Evolutionary conservation across 2,888 invertebrate species (phyloP).

Genomic region (Aspidiotus rigidus): DNA sequence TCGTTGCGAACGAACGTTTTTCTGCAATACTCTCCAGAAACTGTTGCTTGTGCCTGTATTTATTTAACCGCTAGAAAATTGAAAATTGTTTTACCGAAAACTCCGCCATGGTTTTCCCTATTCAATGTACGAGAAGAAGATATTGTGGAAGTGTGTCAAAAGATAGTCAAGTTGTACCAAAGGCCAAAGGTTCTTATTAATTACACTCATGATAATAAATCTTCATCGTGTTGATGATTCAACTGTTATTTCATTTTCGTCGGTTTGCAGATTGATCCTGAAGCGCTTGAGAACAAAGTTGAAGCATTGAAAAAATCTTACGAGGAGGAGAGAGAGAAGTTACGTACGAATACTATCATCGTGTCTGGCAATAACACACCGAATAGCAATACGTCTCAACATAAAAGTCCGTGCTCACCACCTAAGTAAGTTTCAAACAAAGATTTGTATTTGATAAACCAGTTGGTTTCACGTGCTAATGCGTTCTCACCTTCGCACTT

Average conservation of each 20-base stretch:
- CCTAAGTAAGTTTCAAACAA: constrained; percentile 23
- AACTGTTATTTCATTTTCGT: background rate
- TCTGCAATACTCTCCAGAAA: constrained; percentile 89
- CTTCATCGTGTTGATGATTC: background rate
- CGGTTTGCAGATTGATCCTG: constrained; percentile 14
- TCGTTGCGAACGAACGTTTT: constrained; percentile 94
- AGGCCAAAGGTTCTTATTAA: constrained; percentile 61
- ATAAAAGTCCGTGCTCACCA: constrained; percentile 14
- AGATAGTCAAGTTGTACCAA: constrained; percentile 74
- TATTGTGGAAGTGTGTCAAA: constrained; percentile 71
- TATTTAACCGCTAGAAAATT: constrained; percentile 85
- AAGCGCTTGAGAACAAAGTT: constrained; percentile 19
- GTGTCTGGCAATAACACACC: constrained; percentile 30
- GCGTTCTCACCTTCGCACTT: background rate
- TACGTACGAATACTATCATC: background rate
- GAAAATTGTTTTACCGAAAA: constrained; percentile 72
- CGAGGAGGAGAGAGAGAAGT: constrained; percentile 23
- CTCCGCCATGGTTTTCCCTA: constrained; percentile 80
- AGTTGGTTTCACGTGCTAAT: background rate
- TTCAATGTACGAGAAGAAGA: constrained; percentile 76
- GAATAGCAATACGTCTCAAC: constrained; percentile 13
- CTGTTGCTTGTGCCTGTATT: constrained; percentile 98
- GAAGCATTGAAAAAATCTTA: constrained; percentile 22
- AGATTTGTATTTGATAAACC: too few relatives aligned
- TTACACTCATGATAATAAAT: background rate